These are phyloP conservation scores for Clepsis dumicolana DNA, from an alignment of 2,888 invertebrate genomes.

Conservation along the genomic window DNA sequence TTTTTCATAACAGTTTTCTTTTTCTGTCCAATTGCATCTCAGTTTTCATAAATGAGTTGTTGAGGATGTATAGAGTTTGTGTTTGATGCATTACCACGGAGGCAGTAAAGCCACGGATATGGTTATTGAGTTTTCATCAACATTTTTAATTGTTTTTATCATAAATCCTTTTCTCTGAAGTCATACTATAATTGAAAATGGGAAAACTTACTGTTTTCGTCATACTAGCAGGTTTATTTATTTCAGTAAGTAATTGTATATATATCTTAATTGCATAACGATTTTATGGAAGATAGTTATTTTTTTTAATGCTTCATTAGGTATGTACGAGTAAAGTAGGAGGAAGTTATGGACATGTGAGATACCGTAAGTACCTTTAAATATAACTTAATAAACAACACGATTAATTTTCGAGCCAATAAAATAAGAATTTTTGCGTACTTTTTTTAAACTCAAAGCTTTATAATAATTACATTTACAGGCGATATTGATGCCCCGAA, in stretches of 20 bases:
- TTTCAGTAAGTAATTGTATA: constrained; percentile 32
- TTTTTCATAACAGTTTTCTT: too few species aligned
- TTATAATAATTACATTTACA: not conserved
- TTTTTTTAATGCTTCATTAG: not conserved
- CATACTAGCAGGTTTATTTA: constrained; percentile 12
- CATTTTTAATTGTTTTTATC: constrained; percentile 55
- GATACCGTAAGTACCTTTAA: not conserved
- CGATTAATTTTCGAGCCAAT: not conserved
- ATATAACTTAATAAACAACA: not conserved
- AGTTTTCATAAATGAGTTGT: not conserved
- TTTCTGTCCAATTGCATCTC: not conserved
- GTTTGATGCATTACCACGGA: constrained; percentile 13
- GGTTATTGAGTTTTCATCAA: constrained; percentile 64
- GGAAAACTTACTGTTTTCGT: constrained; percentile 9
- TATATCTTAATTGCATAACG: too few species aligned
- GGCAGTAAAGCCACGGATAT: constrained; percentile 55
- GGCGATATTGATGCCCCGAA: not conserved
- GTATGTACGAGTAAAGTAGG: not conserved
- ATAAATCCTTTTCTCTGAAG: not conserved
- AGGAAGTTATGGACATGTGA: constrained; percentile 4
- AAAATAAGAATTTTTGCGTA: too few species aligned
- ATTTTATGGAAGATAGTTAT: too few species aligned
- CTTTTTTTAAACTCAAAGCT: too few species aligned
- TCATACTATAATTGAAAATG: constrained; percentile 25
- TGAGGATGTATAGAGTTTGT: not conserved